phyloP scores from a whole-genome alignment of 2,113 vertebrate species.

The Plecturocebus donacophilus region DNA sequence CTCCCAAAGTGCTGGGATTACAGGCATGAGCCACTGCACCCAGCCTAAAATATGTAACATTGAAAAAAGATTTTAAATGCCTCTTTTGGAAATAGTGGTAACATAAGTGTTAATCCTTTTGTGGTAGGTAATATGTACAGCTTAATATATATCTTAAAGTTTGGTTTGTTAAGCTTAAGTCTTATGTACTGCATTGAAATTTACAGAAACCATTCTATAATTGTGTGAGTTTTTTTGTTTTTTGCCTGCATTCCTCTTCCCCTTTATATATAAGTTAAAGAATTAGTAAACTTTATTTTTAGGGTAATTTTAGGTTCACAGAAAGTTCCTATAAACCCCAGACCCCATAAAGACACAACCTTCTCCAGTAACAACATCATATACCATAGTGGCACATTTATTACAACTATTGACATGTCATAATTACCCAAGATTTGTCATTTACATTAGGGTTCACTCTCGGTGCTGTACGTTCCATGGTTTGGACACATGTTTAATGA shows the following conservation, averaged over 20 bases:
- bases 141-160: not conserved
- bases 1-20: too few species aligned
- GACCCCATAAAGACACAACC: fast-evolving
- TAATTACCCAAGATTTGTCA: not conserved
- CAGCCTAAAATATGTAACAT: too few species aligned
- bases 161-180: not conserved
- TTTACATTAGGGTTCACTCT: not conserved
- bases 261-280: not conserved
- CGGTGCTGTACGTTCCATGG: not conserved
- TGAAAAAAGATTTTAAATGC: not conserved
- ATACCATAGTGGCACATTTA: too few species aligned
- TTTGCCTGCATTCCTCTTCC: not conserved
- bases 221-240: not conserved
- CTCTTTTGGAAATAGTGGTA: not conserved
- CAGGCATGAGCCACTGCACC: too few species aligned
- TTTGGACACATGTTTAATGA: not conserved
- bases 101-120: not conserved
- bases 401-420: not conserved
- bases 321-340: not conserved
- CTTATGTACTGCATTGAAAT: not conserved
- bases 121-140: not conserved
- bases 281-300: not conserved
- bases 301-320: not conserved
- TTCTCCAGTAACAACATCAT: too few species aligned
- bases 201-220: not conserved